Conservation (phyloP, 2,113 vertebrate genomes). For the Pteropus alecto region DNA sequence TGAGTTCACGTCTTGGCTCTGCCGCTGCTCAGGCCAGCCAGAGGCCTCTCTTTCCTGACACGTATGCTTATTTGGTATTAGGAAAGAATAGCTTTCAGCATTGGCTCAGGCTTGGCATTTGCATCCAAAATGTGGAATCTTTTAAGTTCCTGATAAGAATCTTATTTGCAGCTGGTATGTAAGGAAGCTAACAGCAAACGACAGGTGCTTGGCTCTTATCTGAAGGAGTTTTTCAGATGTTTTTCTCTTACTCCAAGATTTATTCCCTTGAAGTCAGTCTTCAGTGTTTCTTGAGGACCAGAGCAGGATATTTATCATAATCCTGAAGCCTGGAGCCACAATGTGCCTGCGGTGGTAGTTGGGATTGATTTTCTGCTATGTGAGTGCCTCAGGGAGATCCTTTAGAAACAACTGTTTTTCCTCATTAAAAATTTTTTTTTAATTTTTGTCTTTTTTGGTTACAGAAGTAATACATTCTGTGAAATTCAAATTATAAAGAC, state of each 20-base stretch:
- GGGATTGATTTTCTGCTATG: neutral
- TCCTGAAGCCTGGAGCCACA: neutral
- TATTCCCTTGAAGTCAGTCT: neutral
- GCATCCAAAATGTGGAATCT: neutral
- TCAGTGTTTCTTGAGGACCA: neutral
- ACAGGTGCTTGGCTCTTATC: neutral
- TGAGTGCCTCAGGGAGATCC: neutral
- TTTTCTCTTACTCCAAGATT: neutral
- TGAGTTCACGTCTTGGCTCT: conserved; percentile 56
- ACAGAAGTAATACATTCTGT: neutral
- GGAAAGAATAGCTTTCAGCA: neutral
- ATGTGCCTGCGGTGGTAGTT: neutral
- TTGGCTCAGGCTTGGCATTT: neutral
- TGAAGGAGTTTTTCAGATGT: neutral
- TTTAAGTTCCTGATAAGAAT: neutral
- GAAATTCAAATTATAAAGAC: neutral
- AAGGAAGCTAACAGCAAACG: neutral
- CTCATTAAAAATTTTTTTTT: neutral
- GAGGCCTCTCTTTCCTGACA: neutral
- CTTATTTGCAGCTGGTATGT: neutral
- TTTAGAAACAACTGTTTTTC: neutral
- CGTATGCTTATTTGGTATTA: neutral
- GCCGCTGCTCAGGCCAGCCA: neutral
- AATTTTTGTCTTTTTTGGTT: neutral
- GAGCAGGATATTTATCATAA: neutral